These are phyloP conservation scores for Epinephelus cyanopodus DNA, from an alignment of 2,113 vertebrate genomes.

Conservation along the genomic window DNA sequence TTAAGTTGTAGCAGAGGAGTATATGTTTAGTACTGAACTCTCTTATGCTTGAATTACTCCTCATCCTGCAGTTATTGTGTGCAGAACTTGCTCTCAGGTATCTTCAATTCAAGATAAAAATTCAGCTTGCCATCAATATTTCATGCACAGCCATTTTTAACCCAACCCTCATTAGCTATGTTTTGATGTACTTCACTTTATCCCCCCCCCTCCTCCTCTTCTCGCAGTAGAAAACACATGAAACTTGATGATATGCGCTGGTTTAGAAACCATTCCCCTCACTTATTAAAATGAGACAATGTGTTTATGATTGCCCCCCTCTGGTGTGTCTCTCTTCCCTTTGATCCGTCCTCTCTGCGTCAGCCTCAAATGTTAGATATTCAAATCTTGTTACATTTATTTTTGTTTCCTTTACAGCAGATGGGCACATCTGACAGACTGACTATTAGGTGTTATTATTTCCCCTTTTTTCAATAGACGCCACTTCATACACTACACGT, in stretches of 20 bases:
- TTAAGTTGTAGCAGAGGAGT: not conserved
- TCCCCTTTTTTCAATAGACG: conserved; percentile 56
- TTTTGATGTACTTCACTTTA: conserved; percentile 68
- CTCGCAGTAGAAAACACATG: conserved; percentile 36
- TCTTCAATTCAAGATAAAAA: conserved; percentile 31
- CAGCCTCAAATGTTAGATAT: conserved; percentile 80
- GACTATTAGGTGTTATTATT: conserved; percentile 82
- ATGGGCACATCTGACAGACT: conserved; percentile 81
- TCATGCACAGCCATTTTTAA: conserved; percentile 57
- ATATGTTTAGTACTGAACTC: conserved; percentile 1
- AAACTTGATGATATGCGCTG: conserved; percentile 48
- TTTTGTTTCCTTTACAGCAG: conserved; percentile 78
- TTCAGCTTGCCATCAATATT: conserved; percentile 46
- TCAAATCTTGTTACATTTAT: conserved; percentile 81
- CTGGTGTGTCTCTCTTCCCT: conserved; percentile 65
- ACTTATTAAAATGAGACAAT: conserved; percentile 79
- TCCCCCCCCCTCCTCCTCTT: not conserved
- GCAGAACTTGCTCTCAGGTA: conserved; percentile 3
- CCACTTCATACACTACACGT: conserved; percentile 66
- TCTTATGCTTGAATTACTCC: not conserved
- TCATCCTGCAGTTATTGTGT: not conserved
- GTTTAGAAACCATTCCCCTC: conserved; percentile 71
- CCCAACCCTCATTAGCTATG: conserved; percentile 68
- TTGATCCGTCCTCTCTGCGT: conserved; percentile 77
- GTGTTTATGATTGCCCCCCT: conserved; percentile 76